Percentiles rank a stretch among this genome's conserved stretches.
phyloP scores from a whole-genome alignment of 2,888 invertebrate species.

The Agrotis clavis region DNA sequence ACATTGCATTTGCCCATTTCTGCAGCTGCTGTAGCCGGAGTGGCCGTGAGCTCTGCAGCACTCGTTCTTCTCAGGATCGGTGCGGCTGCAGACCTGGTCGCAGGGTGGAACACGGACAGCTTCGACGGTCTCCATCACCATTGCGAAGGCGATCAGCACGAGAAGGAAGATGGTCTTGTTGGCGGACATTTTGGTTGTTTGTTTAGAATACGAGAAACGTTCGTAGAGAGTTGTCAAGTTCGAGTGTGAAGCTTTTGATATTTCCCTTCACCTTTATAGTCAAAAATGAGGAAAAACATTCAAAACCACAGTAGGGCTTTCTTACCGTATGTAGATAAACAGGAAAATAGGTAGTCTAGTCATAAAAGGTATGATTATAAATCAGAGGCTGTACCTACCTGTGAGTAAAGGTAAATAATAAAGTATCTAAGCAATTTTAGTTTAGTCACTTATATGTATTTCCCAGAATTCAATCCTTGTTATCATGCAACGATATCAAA shows the following conservation, averaged over 20 bases:
- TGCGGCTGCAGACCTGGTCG: slow-evolving; percentile 38
- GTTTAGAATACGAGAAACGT: slow-evolving; percentile 8
- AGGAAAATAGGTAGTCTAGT: not conserved
- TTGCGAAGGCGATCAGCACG: slow-evolving; percentile 38
- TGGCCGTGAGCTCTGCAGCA: slow-evolving; percentile 39
- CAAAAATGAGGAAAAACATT: slow-evolving; percentile 10
- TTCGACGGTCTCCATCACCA: slow-evolving; percentile 38
- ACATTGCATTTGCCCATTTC: fast-evolving
- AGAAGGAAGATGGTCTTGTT: slow-evolving; percentile 36
- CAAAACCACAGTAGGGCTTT: not conserved
- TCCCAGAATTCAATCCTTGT: too few relatives aligned
- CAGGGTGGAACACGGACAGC: slow-evolving; percentile 27
- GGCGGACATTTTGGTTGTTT: slow-evolving; percentile 27
- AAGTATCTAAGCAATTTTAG: too few relatives aligned
- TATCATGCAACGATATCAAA: too few relatives aligned
- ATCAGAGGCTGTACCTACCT: too few relatives aligned
- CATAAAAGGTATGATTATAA: not conserved
- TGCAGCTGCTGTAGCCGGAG: slow-evolving; percentile 4
- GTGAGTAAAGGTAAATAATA: too few relatives aligned
- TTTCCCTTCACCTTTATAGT: slow-evolving; percentile 20
- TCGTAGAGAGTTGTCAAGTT: slow-evolving; percentile 14
- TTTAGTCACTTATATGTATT: too few relatives aligned
- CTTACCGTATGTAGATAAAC: not conserved
- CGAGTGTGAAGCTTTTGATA: slow-evolving; percentile 3
- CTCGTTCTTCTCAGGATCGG: slow-evolving; percentile 14